Evolutionary conservation across 2,888 invertebrate genomes (phyloP), one percentile per base, ranked within the genome.

Genomic region (Sicus ferrugineus): DNA sequence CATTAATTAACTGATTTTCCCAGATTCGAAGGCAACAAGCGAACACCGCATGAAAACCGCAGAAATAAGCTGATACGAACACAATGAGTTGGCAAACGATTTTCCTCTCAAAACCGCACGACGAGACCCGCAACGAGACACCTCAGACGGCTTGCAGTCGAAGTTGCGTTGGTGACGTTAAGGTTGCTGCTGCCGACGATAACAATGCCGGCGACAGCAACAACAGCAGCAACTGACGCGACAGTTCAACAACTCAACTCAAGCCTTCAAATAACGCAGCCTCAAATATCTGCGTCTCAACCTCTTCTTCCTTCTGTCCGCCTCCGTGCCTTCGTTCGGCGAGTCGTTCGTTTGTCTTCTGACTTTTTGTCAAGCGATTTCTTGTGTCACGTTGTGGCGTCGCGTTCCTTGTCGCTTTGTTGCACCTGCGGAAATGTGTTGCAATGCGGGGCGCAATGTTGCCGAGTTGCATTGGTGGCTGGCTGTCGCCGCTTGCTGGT

Each of bases 1-100:
- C 34, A 34, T 23, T 54, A 54, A 54, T 54, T 54, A 54, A 28
- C 11, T 28, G 28, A 54, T 54, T 54, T 54, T 54, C 54, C 28
- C 54, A 54, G 28, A 2, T 26, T 54, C 14, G 6, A 54, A 23
- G 9, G 1, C 21, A n/a, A 16, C 26, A 54, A 54, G 28, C 19
- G 9, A 42, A 42, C 11, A 42, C n/a, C n/a, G n/a, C n/a, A n/a
- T n/a, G n/a, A 7, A 19, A 52, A 2, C 2, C 52, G 19, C 19
- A 52, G 11, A 54, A 54, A 3, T 14, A 54, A 54, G 28, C 23
- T 1, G 14, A 2, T 23, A 23, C 50, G 16, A 52, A 52, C 9
- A 52, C 26, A 23, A 16, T 54, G 54, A 23, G 16, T 54, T 54
- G 23, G 54, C 54, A 54, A 28, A 28, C 28, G 14, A 6, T 54